These are phyloP conservation scores for Probosciger aterrimus DNA, from an alignment of 2,113 vertebrate species.

Conservation along the genomic window DNA sequence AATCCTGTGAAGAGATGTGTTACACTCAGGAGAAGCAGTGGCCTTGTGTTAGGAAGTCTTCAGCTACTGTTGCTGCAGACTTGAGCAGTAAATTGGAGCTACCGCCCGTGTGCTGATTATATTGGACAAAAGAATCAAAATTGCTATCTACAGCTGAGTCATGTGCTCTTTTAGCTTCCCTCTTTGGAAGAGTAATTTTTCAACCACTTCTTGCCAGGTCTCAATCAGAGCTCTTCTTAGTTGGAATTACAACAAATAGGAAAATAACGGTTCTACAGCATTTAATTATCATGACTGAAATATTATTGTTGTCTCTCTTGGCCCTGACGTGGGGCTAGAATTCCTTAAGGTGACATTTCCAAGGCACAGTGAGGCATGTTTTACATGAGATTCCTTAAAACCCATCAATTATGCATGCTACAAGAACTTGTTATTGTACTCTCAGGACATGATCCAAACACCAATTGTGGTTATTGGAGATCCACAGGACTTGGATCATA, in stretches of 20 bases:
- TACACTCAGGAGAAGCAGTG: neutral
- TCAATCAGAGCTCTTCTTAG: slow-evolving; percentile 62
- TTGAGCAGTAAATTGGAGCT: slow-evolving; percentile 3
- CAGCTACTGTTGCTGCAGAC: neutral
- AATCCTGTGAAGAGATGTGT: neutral
- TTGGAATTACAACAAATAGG: slow-evolving; percentile 65
- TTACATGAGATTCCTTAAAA: slow-evolving; percentile 59
- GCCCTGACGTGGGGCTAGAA: slow-evolving; percentile 20
- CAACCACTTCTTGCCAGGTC: slow-evolving; percentile 61
- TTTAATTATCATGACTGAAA: slow-evolving; percentile 59
- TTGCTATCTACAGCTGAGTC: slow-evolving; percentile 32
- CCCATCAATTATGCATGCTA: slow-evolving; percentile 53
- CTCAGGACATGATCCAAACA: slow-evolving; percentile 60
- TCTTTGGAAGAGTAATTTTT: slow-evolving; percentile 41
- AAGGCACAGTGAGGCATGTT: slow-evolving; percentile 43
- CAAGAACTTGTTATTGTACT: slow-evolving; percentile 59
- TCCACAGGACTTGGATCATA: slow-evolving; percentile 52
- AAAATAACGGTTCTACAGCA: slow-evolving; percentile 56
- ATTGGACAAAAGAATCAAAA: slow-evolving; percentile 55
- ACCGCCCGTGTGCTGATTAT: neutral
- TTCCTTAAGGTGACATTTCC: slow-evolving; percentile 65
- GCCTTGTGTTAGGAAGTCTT: neutral
- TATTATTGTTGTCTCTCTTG: slow-evolving; percentile 50
- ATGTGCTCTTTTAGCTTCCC: slow-evolving; percentile 27
- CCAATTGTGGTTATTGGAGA: slow-evolving; percentile 51